These are phyloP conservation scores for Pseudomyrmex cubaensis DNA, from an alignment of 1,140 invertebrate genomes.

Conservation along the genomic window DNA sequence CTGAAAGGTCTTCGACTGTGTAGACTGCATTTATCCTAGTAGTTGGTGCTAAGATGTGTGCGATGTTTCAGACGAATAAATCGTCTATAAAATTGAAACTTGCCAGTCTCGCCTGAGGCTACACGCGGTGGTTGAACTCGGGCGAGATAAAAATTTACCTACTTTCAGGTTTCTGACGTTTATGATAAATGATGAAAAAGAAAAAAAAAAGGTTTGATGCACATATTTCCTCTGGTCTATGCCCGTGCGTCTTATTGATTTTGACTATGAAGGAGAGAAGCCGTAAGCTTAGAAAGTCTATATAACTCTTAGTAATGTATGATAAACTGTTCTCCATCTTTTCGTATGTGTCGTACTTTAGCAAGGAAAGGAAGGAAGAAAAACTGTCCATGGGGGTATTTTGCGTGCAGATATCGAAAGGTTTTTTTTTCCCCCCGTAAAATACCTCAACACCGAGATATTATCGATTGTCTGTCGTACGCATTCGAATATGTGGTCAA, in stretches of 20 bases:
- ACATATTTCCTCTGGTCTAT: constrained; percentile 39
- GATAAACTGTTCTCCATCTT: not conserved
- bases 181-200: constrained; percentile 31
- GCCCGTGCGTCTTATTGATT: constrained; percentile 27
- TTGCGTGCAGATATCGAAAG: not conserved
- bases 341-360: not conserved
- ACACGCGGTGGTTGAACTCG: not conserved
- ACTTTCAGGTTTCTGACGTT: constrained; percentile 10
- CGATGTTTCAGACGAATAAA: constrained; percentile 19
- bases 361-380: not conserved
- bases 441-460: not conserved
- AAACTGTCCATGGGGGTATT: not conserved
- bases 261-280: constrained; percentile 24
- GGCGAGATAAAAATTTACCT: constrained; percentile 29
- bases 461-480: not conserved
- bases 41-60: not conserved
- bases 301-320: constrained; percentile 30
- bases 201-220: not conserved
- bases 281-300: too few species aligned
- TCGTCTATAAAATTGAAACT: constrained; percentile 43
- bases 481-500: not conserved
- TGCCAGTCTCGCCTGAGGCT: constrained; percentile 6
- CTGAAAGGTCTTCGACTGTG: not conserved
- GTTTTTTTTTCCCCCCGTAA: too few species aligned
- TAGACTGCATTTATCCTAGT: not conserved